phyloP scores from a whole-genome alignment of 2,113 vertebrate genomes.

The Balaenoptera acutorostrata region DNA sequence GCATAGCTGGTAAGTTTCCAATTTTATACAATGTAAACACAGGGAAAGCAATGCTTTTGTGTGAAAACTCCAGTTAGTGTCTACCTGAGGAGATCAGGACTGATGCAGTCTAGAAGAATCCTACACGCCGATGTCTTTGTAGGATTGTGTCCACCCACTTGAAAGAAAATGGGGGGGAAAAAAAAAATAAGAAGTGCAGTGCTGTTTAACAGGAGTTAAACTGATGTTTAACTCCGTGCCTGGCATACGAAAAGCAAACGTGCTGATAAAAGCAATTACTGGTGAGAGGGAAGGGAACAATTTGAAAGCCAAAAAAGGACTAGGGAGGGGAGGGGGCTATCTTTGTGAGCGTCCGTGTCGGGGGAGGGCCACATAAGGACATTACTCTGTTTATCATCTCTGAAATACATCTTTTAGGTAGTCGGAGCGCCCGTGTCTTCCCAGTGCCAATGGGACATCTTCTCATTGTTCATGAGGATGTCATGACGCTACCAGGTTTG shows the following conservation, averaged over 20 bases:
- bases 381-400: neutral
- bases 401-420: neutral
- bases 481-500: neutral
- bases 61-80: too few relatives aligned
- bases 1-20: neutral
- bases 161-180: neutral
- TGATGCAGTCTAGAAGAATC: neutral
- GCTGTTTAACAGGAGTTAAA: neutral
- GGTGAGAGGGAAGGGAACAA: neutral
- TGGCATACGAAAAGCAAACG: neutral
- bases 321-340: too few relatives aligned
- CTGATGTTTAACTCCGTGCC: neutral
- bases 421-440: too few relatives aligned
- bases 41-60: neutral
- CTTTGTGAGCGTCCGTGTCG: too few relatives aligned
- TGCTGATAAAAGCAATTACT: neutral
- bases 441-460: neutral
- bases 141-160: neutral
- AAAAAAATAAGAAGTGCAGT: too few relatives aligned
- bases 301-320: neutral
- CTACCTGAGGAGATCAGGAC: too few relatives aligned
- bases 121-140: too few relatives aligned
- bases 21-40: neutral
- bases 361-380: rapidly evolving
- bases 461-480: neutral